Evolutionary conservation across 2,888 invertebrate genomes (phyloP), one percentile per base, ranked within the genome.

Genomic region (Petrolisthes manimaculis): DNA sequence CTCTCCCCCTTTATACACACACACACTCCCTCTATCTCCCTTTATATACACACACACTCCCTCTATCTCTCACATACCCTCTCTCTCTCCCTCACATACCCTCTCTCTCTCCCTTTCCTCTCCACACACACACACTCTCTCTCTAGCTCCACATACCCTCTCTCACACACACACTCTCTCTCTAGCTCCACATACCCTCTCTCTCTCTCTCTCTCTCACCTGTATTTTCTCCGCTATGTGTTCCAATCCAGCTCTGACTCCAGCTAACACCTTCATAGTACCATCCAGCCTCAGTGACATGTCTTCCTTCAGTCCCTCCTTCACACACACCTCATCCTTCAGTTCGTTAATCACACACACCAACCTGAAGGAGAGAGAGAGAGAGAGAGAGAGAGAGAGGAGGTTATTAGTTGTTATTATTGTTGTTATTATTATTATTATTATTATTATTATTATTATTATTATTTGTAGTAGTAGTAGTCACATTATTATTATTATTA

Each of bases 211-310:
- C 4, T 24, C 21, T 51, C 21, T 75, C 5, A 84, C 91, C 89
- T 89, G 88, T n/a, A 91, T 75, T 79, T 84, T 89, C 61, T 91
- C 91, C 3, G 91, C 88, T 9, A 89, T 79, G 24, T 89, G 89
- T 74, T 88, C 88, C 12, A 89, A 81, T 4, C 88, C 86, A 4
- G 89, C 89, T 51, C 86, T 75, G 53, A 87, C 89, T 3, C 89
- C 88, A 5, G 88, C 86, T 53, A 91, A 79, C 24, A 87, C 81
- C 78, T 91, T 91, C 69, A 91, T 78, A 21, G 86, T 89, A 54
- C 79, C 85, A 67, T 86, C 89, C 21, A 82, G 82, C 14, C 84
- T 86, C 6, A 14, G 51, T 0, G 79, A 74, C 51, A 86, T 74
- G 21, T 83, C 86, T 51, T 89, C 84, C 55, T 67, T 74, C 80